Percentiles rank a stretch among this genome's conserved stretches.
phyloP scores from a whole-genome alignment of 2,113 vertebrate genomes.

The Amblyornis subalaris region DNA sequence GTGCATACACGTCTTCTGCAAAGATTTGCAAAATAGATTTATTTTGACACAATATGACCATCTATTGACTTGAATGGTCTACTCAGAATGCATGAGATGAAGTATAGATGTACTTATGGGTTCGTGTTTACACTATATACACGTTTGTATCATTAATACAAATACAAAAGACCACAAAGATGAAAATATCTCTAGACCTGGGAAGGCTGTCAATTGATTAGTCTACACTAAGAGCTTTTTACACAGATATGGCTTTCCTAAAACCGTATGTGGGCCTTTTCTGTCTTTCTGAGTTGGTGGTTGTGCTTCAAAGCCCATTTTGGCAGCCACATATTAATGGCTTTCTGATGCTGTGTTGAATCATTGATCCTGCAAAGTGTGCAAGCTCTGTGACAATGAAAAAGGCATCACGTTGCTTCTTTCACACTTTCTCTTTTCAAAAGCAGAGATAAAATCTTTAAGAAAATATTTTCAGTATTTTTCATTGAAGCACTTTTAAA shows the following conservation, averaged over 20 bases:
- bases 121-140: not conserved
- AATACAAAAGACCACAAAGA: not conserved
- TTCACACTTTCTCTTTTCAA: slow-evolving; percentile 25
- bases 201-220: not conserved
- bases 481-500: not conserved
- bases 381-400: slow-evolving; percentile 24
- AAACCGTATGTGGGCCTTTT: not conserved
- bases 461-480: slow-evolving; percentile 38
- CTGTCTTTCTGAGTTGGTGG: not conserved
- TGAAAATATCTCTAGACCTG: not conserved
- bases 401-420: not conserved
- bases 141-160: not conserved
- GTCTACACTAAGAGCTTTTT: slow-evolving; percentile 3
- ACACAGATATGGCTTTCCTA: not conserved
- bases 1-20: not conserved
- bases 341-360: slow-evolving; percentile 30
- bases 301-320: slow-evolving; percentile 37
- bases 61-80: not conserved
- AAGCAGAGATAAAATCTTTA: not conserved
- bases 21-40: not conserved
- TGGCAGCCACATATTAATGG: slow-evolving; percentile 5
- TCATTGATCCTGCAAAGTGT: slow-evolving; percentile 41
- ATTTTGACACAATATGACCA: not conserved
- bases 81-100: not conserved
- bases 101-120: not conserved